phyloP scores from a whole-genome alignment of 2,888 invertebrate species.

The Drosophila peninsularis region DNA sequence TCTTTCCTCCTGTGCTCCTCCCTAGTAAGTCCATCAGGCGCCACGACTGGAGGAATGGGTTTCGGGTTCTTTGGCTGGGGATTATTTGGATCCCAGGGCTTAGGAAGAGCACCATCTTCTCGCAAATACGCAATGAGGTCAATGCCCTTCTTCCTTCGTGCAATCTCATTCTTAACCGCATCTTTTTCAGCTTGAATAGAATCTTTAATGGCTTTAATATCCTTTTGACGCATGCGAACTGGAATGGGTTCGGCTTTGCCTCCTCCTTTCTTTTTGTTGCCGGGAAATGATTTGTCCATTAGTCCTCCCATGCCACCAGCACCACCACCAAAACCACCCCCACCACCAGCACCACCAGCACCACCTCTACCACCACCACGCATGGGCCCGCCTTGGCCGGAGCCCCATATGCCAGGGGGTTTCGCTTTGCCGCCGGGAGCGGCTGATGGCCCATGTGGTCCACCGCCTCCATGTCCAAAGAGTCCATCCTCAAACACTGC shows the following conservation, averaged over 20 bases:
- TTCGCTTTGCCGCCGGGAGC: neutral
- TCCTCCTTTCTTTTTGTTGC: neutral
- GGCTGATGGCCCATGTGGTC: slow-evolving; percentile 38
- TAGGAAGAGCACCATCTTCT: slow-evolving; percentile 18
- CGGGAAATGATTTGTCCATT: slow-evolving; percentile 22
- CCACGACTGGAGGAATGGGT: slow-evolving; percentile 27
- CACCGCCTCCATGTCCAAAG: slow-evolving; percentile 60
- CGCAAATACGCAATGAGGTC: slow-evolving; percentile 60
- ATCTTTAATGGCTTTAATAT: slow-evolving; percentile 8
- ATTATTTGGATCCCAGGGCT: slow-evolving; percentile 46
- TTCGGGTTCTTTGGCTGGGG: neutral
- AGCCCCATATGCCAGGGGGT: neutral
- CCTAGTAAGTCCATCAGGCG: slow-evolving; percentile 55
- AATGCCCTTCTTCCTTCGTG: slow-evolving; percentile 32
- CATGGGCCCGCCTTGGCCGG: slow-evolving; percentile 28
- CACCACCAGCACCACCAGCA: neutral
- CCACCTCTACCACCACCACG: slow-evolving; percentile 3
- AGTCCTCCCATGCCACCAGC: neutral
- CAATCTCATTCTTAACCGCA: slow-evolving; percentile 7
- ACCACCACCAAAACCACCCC: slow-evolving; percentile 4
- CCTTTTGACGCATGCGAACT: slow-evolving; percentile 33
- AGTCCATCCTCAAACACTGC: slow-evolving; percentile 60
- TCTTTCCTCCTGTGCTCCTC: slow-evolving; percentile 39
- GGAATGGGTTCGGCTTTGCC: slow-evolving; percentile 28
- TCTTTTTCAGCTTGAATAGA: slow-evolving; percentile 20